These are phyloP conservation scores for Pungitius pungitius DNA, from an alignment of 2,113 vertebrate genomes.

Conservation along the genomic window DNA sequence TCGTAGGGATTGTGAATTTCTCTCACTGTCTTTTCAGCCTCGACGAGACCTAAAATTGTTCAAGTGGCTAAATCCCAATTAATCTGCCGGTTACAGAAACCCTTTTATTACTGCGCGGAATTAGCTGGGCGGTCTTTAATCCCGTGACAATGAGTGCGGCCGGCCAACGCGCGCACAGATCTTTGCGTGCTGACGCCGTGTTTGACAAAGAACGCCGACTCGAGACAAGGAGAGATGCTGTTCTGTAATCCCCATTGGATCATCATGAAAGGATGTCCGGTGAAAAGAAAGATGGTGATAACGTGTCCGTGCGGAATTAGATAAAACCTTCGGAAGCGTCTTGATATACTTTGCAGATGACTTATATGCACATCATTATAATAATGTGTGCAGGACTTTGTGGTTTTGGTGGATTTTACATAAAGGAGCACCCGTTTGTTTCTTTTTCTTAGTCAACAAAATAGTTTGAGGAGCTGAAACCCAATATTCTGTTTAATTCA, in stretches of 20 bases:
- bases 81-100: conserved; percentile 67
- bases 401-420: background rate
- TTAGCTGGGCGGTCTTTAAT: conserved; percentile 65
- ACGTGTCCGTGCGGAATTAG: background rate
- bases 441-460: background rate
- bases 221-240: background rate
- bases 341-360: background rate
- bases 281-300: background rate
- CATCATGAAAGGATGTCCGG: no score
- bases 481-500: background rate
- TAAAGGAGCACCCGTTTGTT: no score
- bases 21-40: conserved; percentile 38
- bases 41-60: conserved; percentile 49
- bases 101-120: conserved; percentile 59
- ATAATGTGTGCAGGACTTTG: background rate
- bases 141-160: conserved; percentile 49
- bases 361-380: background rate
- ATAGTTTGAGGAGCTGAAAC: background rate
- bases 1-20: conserved; percentile 27
- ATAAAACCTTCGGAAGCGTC: background rate
- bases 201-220: background rate
- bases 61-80: conserved; percentile 74
- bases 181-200: background rate
- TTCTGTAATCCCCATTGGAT: background rate
- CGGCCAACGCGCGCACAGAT: background rate